phyloP scores from a whole-genome alignment of 2,888 invertebrate genomes.

The Holacanthella duospinosa region DNA sequence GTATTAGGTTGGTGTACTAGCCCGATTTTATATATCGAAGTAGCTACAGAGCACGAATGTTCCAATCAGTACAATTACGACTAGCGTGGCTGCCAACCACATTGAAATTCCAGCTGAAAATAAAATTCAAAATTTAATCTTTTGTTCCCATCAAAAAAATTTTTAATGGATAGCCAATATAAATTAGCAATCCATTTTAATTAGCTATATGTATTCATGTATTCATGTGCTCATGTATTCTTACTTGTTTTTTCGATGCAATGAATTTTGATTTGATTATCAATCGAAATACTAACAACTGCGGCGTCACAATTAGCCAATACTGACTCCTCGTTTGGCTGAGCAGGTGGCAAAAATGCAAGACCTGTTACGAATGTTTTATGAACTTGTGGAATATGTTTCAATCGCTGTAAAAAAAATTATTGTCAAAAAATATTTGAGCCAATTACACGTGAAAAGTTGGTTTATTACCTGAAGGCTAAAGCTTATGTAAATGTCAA shows the following conservation, averaged over 20 bases:
- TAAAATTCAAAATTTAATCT: not conserved
- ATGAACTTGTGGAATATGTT: constrained; percentile 75
- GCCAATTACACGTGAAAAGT: too few species aligned
- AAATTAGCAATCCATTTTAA: too few species aligned
- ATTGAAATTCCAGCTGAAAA: constrained; percentile 65
- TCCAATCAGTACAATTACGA: constrained; percentile 62
- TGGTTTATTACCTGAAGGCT: constrained; percentile 58
- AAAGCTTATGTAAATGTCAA: constrained; percentile 80
- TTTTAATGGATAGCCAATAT: too few species aligned
- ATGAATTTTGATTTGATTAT: constrained; percentile 84
- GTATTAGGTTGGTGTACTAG: too few species aligned
- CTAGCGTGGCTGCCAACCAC: constrained; percentile 65
- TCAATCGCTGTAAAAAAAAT: constrained; percentile 53
- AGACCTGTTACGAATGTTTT: constrained; percentile 95
- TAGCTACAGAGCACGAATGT: constrained; percentile 75
- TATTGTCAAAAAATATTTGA: constrained; percentile 6
- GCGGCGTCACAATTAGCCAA: constrained; percentile 58
- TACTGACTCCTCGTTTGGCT: constrained; percentile 32
- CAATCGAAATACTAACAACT: constrained; percentile 87
- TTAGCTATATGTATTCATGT: constrained; percentile 9
- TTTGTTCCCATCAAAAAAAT: constrained; percentile 13
- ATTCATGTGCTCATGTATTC: constrained; percentile 40
- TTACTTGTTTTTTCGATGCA: constrained; percentile 69
- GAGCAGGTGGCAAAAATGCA: constrained; percentile 68
- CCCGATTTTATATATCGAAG: constrained; percentile 60